A percentile compares a stretch with the other conserved stretches of the same genome.
phyloP scores from a whole-genome alignment of 2,113 vertebrate species.

The Catharus fuscescens region DNA sequence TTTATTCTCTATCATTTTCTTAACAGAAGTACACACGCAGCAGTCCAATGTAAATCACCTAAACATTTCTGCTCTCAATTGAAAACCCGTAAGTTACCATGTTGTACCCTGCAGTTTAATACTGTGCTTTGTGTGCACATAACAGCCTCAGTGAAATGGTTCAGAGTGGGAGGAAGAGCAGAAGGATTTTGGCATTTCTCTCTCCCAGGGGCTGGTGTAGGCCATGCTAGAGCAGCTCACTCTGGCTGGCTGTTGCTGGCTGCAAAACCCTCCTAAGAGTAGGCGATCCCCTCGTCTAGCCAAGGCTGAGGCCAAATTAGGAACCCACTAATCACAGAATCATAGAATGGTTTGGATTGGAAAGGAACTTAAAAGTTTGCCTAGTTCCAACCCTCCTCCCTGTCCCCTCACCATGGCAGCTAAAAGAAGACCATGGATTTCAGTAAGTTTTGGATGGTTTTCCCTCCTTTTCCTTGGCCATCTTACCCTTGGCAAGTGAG shows the following conservation, averaged over 20 bases:
- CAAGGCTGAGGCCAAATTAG: not conserved
- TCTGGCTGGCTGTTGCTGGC: rapidly evolving
- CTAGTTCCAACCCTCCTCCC: not conserved
- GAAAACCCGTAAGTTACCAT: not conserved
- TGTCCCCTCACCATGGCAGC: not conserved
- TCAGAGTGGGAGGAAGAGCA: not conserved
- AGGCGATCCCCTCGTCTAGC: not conserved
- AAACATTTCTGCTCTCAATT: not conserved
- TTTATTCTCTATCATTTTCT: not conserved
- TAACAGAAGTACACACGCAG: not conserved
- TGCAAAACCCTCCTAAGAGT: not conserved
- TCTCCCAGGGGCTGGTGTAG: not conserved
- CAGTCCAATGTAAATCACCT: not conserved
- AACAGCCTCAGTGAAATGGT: rapidly evolving
- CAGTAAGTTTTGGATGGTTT: not conserved
- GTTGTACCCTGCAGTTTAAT: not conserved
- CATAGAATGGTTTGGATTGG: not conserved
- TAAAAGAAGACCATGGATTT: not conserved
- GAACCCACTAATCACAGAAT: not conserved
- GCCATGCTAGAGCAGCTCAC: not conserved
- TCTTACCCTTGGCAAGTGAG: not conserved
- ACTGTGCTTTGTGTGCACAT: not conserved
- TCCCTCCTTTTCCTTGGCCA: not conserved
- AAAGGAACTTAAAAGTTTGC: not conserved
- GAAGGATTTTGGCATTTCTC: not conserved